Conservation (phyloP, 2,113 vertebrate species). For the Lanius collurio region DNA sequence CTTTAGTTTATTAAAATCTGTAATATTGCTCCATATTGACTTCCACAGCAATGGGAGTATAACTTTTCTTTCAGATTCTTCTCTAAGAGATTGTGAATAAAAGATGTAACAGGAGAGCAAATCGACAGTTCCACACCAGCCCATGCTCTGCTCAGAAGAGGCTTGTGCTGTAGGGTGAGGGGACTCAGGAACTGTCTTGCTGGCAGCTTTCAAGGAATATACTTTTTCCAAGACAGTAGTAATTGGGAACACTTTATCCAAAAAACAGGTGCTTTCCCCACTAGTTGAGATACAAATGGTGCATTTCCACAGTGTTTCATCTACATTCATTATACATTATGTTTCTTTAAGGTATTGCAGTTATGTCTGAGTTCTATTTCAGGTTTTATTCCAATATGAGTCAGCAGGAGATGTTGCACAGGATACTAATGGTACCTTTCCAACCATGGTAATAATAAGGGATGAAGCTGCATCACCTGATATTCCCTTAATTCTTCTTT, state of each 20-base stretch:
- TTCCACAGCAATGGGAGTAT: neutral
- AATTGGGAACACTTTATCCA: neutral
- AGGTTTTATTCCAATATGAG: neutral
- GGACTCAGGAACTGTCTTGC: neutral
- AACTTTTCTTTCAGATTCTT: neutral
- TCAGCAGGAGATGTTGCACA: neutral
- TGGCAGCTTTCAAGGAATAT: neutral
- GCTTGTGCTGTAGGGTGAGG: neutral
- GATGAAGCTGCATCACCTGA: neutral
- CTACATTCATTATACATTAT: neutral
- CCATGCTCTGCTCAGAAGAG: neutral
- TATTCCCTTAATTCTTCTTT: neutral
- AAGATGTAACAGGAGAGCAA: neutral
- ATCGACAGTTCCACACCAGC: neutral
- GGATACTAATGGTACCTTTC: neutral
- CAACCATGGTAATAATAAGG: fast-evolving
- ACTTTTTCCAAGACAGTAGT: neutral
- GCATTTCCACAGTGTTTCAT: neutral
- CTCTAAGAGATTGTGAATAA: neutral
- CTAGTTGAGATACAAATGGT: neutral
- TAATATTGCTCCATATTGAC: neutral
- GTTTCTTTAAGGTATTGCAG: neutral
- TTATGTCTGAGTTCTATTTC: neutral
- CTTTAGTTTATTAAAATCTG: neutral
- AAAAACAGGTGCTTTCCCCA: neutral